Percentiles rank a stretch among this genome's conserved stretches.
Conservation (phyloP, 2,888 invertebrate genomes). For the Dione juno region DNA sequence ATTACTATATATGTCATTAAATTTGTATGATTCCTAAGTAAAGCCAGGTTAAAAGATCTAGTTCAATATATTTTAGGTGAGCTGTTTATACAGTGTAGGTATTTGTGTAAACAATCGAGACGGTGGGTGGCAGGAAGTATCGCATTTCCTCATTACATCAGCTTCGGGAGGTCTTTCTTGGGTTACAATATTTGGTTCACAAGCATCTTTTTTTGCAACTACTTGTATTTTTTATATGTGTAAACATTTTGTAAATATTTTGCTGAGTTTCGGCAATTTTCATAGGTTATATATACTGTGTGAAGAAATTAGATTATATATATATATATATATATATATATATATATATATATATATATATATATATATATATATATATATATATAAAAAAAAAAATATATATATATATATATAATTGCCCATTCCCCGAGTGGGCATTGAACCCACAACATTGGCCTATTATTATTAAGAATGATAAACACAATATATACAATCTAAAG, state of each 20-base stretch:
- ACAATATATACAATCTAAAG: background rate
- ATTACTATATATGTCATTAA: no score
- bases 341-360: no score
- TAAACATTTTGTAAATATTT: background rate
- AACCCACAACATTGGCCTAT: no score
- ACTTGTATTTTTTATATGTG: background rate
- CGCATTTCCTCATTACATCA: constrained; percentile 25
- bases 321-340: no score
- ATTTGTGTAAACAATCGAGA: constrained; percentile 16
- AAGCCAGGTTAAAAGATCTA: background rate
- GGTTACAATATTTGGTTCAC: constrained; percentile 19
- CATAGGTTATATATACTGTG: no score
- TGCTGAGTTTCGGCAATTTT: no score
- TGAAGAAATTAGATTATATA: no score
- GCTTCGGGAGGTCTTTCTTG: constrained; percentile 27
- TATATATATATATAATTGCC: no score
- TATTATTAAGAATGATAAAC: no score
- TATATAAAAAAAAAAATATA: no score
- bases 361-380: no score
- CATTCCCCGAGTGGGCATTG: no score
- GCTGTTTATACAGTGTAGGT: constrained; percentile 17
- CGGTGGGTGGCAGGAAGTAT: constrained; percentile 25
- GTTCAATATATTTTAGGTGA: background rate
- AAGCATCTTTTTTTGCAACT: background rate
- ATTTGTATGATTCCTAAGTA: background rate